Evolutionary conservation across 1,140 invertebrate genomes (phyloP).

Genomic region (Euschistus heros): DNA sequence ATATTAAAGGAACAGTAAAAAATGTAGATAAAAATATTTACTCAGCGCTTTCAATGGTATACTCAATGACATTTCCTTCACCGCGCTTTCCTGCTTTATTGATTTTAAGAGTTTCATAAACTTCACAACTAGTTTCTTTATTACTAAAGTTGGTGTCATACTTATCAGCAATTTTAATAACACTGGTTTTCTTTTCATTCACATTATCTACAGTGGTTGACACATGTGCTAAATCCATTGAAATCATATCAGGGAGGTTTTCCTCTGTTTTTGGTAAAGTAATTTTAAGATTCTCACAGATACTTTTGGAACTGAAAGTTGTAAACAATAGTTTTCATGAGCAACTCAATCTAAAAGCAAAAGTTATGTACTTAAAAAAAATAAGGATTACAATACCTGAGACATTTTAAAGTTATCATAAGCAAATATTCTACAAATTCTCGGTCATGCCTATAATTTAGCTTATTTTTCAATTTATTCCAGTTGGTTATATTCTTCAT

Average conservation of each 20-base stretch:
- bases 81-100: background rate
- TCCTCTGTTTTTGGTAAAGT: background rate
- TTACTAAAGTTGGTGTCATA: background rate
- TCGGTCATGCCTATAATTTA: conserved; percentile 8
- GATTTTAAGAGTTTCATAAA: background rate
- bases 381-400: conserved; percentile 10
- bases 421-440: conserved; percentile 23
- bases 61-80: background rate
- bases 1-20: too few species aligned
- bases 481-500: conserved; percentile 16
- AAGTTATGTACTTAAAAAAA: too few species aligned
- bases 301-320: too few species aligned
- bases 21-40: too few species aligned
- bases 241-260: background rate
- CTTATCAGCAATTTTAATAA: background rate
- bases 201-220: background rate
- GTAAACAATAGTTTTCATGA: too few species aligned
- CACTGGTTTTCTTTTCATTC: background rate
- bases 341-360: too few species aligned
- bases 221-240: background rate
- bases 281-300: background rate
- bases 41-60: too few species aligned
- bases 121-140: background rate
- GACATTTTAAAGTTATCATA: conserved; percentile 11
- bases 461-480: conserved; percentile 18